A percentile compares a stretch with the other conserved stretches of the same genome.
These are phyloP conservation scores for Patella caerulea DNA, from an alignment of 2,888 invertebrate species.

Conservation along the genomic window DNA sequence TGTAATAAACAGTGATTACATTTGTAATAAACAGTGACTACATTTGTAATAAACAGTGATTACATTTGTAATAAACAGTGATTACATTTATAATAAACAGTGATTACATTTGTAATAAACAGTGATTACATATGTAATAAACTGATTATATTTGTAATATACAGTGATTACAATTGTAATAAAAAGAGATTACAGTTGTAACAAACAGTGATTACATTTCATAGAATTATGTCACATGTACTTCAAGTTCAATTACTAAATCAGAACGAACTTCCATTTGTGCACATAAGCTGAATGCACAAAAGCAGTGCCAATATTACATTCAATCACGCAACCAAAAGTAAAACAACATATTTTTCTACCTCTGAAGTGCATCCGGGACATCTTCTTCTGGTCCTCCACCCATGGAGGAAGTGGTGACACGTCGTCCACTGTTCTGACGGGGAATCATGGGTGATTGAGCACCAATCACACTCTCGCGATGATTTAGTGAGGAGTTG, in stretches of 20 bases:
- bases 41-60: no score
- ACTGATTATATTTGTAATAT: no score
- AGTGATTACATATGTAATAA: no score
- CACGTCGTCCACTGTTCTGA: slow-evolving; percentile 43
- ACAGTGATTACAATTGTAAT: no score
- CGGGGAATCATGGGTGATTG: slow-evolving; percentile 58
- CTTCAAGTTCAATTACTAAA: no score
- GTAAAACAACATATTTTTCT: background rate
- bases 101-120: no score
- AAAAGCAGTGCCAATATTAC: background rate
- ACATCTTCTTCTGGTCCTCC: slow-evolving; percentile 44
- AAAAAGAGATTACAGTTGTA: background rate
- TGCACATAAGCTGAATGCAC: background rate
- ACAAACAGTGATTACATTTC: background rate
- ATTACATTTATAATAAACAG: no score
- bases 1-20: no score
- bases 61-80: no score
- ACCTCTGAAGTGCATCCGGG: slow-evolving; percentile 61
- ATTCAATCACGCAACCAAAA: slow-evolving; percentile 1
- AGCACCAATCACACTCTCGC: slow-evolving; percentile 37
- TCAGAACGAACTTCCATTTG: background rate
- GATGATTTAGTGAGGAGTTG: slow-evolving; percentile 34
- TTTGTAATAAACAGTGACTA: no score
- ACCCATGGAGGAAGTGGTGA: slow-evolving; percentile 34
- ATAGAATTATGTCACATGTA: background rate